Evolutionary conservation across 2,113 vertebrate species (phyloP).

Genomic region (Stegastes partitus): DNA sequence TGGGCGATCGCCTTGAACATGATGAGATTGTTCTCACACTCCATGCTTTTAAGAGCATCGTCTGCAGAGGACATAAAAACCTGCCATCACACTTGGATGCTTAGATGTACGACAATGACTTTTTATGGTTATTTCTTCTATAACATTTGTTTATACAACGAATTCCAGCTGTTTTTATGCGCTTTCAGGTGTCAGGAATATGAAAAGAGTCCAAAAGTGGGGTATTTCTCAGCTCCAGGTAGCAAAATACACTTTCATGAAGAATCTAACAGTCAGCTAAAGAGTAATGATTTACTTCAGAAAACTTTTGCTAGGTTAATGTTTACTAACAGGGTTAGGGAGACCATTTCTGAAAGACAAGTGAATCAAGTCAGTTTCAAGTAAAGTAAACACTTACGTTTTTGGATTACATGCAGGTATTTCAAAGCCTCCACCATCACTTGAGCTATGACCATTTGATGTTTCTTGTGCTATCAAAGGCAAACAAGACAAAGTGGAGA

Average conservation of each 20-base stretch:
- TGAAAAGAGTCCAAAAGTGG: not conserved
- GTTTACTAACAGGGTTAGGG: not conserved
- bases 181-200: not conserved
- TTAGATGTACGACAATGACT: not conserved
- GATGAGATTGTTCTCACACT: constrained; percentile 86
- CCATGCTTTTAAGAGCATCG: constrained; percentile 87
- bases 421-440: constrained; percentile 89
- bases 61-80: constrained; percentile 77
- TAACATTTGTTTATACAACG: not conserved
- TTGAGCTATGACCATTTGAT: constrained; percentile 86
- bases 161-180: not conserved
- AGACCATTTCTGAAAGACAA: not conserved
- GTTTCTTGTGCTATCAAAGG: constrained; percentile 85
- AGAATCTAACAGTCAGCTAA: too few relatives aligned
- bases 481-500: constrained; percentile 23
- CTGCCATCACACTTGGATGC: not conserved
- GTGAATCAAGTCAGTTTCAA: not conserved
- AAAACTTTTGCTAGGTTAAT: not conserved
- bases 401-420: constrained; percentile 86
- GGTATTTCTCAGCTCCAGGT: not conserved
- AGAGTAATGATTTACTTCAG: not conserved
- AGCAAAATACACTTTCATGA: too few relatives aligned
- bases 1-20: constrained; percentile 89
- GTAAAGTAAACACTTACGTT: constrained; percentile 78
- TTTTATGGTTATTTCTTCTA: not conserved